Base-by-base conservation (phyloP, 2,113 vertebrate genomes). In the Neopipo cinnamomea region DNA sequence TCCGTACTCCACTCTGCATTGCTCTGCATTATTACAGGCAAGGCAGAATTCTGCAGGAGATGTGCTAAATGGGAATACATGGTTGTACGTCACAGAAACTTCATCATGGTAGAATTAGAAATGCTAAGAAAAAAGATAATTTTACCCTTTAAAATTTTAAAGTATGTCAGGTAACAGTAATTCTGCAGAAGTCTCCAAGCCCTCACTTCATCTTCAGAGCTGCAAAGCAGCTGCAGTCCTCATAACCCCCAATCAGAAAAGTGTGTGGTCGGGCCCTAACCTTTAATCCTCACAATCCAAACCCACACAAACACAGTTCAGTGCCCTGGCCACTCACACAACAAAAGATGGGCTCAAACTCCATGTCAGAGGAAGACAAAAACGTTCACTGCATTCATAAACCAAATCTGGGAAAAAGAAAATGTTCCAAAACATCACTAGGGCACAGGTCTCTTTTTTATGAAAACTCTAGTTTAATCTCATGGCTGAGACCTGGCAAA, bases 391-490 rank as follows among this genome's bases (percentile, higher is more conserved):
- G 11, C 44, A 49, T 61, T 80, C 70, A 65, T 82, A 66, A 91
- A 76, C 14, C 28, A 61, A 92, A 80, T 66, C 35, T 37, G 53
- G 62, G 33, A 56, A 53, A 89, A 81, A 50, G 15, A 33, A 78
- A 88, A 44, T 21, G 11, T 87, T 78, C 47, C 66, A 88, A 96
- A 96, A 90, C 52, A 97, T 62, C 91, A 97, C 86, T 28, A 95
- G 47, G 61, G 92, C 91, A 95, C 94, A 66, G 65, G 39, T 87
- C 46, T 91, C 65, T 82, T 97, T 63, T 95, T 93, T 98, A 91
- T 96, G 97, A 97, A 97, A 97, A 97, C 89, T 97, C 97, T 92
- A 95, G 95, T 98, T 97, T 97, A 98, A 97, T 97, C 96, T 97
- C 95, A 91, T 96, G 96, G 95, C 65, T 96, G 97, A 97, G 95